Base-by-base conservation (phyloP, 1,140 invertebrate species). In the Drosophila nasuta region DNA sequence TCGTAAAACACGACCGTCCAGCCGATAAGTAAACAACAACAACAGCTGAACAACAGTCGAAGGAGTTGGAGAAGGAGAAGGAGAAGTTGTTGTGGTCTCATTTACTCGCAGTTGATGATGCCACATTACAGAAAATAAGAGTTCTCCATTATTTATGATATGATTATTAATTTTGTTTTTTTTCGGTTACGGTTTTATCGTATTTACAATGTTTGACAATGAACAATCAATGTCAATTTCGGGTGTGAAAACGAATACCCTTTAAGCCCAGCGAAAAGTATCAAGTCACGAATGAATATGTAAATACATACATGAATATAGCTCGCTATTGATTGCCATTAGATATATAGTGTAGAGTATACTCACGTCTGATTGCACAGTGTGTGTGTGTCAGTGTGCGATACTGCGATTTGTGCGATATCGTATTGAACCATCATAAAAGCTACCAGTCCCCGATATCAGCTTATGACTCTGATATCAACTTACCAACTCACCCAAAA, bases 191-290 rank as follows among this genome's bases (percentile, higher is more conserved):
- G 10, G 20, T 49, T 65, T 74, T 79, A 76, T 83, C 66, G 58
- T 51, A 45, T 38, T 64, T 11, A 33, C 57, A 63, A 51, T 86
- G 64, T 83, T 87, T 87, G 77, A 33, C 76, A 79, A 74, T 77
- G 82, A 80, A 77, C 82, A 83, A 89, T 89, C 82, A 80, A 83
- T 83, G 83, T 88, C 52, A 80, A 83, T 88, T 88, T 88, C 52
- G 49, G 51, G 38, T 70, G 65, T 60, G 74, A 57, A 63, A 68
- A 41, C 45, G 56, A 17, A 35, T 38, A 62, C 78, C 64, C 46
- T 43, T 41, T 69, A 75, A 63, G 51, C 41, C 35, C 28, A 15
- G 5, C 6, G 15, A 52, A 58, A 28, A 58, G 10, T 35, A 33
- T 10, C 17, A n/a, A 20, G 30, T 69, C 75, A 78, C 75, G 51